These are phyloP conservation scores for Heliconius charithonia DNA, from an alignment of 2,888 invertebrate species.

Conservation along the genomic window DNA sequence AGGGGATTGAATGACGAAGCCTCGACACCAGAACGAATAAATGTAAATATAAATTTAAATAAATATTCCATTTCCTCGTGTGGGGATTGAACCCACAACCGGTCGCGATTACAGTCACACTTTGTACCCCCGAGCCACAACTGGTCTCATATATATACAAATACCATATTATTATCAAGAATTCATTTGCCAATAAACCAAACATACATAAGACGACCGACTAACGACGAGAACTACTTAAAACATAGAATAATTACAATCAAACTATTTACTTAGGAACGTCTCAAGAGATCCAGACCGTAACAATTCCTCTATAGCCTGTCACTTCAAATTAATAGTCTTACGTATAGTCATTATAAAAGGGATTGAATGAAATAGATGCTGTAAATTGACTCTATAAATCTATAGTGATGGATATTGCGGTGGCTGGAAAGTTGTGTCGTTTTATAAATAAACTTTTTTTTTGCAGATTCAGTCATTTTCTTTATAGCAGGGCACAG, in stretches of 20 bases:
- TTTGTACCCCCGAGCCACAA: too few relatives aligned
- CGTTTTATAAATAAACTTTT: background rate
- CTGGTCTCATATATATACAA: too few relatives aligned
- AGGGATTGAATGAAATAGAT: slow-evolving; percentile 25
- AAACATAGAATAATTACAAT: background rate
- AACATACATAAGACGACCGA: background rate
- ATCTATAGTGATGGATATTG: slow-evolving; percentile 30
- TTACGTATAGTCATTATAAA: slow-evolving; percentile 22
- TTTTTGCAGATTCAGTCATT: background rate
- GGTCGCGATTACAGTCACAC: too few relatives aligned
- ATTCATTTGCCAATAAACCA: background rate
- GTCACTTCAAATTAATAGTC: slow-evolving; percentile 17
- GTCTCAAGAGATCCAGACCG: slow-evolving; percentile 1
- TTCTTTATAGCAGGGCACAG: too few relatives aligned
- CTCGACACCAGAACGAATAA: too few relatives aligned
- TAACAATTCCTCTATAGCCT: slow-evolving; percentile 10
- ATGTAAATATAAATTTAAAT: too few relatives aligned
- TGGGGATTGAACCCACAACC: too few relatives aligned
- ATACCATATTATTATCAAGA: too few relatives aligned
- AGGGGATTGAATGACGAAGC: slow-evolving; percentile 21
- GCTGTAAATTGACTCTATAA: slow-evolving; percentile 34
- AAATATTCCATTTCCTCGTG: too few relatives aligned
- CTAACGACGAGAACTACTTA: background rate
- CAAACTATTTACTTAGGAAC: background rate
- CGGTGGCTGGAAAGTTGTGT: background rate